phyloP scores from a whole-genome alignment of 1,140 invertebrate species.

The Campoletis sonorensis region DNA sequence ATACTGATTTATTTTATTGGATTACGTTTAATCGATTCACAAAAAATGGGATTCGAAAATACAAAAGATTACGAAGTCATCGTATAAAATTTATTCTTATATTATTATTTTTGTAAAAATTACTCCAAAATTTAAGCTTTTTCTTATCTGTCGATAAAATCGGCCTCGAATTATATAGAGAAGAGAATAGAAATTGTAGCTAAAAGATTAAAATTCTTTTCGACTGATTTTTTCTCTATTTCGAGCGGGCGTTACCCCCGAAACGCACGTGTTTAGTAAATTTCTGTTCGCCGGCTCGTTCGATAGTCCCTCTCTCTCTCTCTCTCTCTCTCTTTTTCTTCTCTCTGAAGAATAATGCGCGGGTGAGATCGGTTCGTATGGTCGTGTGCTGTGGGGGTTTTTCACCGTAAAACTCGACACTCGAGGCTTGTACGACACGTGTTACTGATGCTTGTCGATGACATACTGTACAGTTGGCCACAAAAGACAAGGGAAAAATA shows the following conservation, averaged over 20 bases:
- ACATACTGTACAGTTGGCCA: background rate
- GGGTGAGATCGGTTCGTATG: background rate
- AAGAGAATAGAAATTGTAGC: background rate
- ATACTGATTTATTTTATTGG: too few species aligned
- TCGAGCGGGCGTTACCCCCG: slow-evolving; percentile 22
- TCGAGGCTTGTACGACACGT: slow-evolving; percentile 23
- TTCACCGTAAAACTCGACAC: background rate
- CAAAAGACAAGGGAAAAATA: background rate
- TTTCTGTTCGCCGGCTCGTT: background rate
- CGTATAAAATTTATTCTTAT: too few species aligned
- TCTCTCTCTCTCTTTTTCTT: background rate
- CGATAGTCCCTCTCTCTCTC: too few species aligned
- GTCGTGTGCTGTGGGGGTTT: background rate
- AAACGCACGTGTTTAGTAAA: slow-evolving; percentile 34
- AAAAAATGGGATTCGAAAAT: too few species aligned
- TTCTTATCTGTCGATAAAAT: too few species aligned
- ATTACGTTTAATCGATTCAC: too few species aligned
- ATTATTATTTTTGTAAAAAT: too few species aligned
- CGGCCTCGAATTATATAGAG: background rate
- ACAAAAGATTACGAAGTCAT: too few species aligned
- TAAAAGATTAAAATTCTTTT: slow-evolving; percentile 42
- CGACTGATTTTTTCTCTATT: slow-evolving; percentile 31
- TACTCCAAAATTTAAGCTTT: too few species aligned
- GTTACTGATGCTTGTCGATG: slow-evolving; percentile 10
- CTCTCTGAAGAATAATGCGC: background rate